Percentiles rank a stretch among this genome's conserved stretches.
phyloP scores from a whole-genome alignment of 2,888 invertebrate genomes.

The Nomada fucata region DNA sequence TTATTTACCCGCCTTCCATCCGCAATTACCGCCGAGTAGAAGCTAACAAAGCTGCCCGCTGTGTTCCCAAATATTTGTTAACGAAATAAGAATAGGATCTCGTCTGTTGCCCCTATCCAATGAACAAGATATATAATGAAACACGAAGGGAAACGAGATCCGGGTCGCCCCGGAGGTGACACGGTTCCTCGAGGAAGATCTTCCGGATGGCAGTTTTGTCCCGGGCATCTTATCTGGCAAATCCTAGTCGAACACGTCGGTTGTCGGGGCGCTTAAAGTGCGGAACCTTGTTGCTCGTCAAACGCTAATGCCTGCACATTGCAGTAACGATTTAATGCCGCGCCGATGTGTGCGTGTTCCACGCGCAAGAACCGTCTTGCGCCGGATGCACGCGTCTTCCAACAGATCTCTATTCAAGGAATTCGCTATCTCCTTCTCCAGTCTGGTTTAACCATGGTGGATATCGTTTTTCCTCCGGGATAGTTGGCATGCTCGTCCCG shows the following conservation, averaged over 20 bases:
- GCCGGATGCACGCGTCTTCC: slow-evolving; percentile 30
- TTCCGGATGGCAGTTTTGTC: slow-evolving; percentile 10
- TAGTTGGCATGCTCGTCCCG: not conserved
- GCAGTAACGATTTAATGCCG: slow-evolving; percentile 51
- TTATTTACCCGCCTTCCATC: not conserved
- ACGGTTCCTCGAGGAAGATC: not conserved
- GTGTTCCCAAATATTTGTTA: too few species aligned
- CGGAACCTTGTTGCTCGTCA: slow-evolving; percentile 65
- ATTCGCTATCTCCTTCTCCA: not conserved
- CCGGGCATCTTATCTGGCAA: slow-evolving; percentile 24
- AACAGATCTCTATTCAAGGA: not conserved
- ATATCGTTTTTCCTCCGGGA: slow-evolving; percentile 2
- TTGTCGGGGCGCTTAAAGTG: slow-evolving; percentile 56
- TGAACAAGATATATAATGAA: not conserved
- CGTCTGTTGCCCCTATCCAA: not conserved
- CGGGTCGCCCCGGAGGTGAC: not conserved
- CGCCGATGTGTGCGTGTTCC: slow-evolving; percentile 39
- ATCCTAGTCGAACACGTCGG: slow-evolving; percentile 38
- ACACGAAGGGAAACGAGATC: slow-evolving; percentile 1
- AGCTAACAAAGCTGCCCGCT: too few species aligned
- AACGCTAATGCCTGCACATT: slow-evolving; percentile 47
- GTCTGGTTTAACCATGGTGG: not conserved
- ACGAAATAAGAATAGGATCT: too few species aligned
- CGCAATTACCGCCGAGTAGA: not conserved
- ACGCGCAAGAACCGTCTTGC: slow-evolving; percentile 30